A percentile compares a stretch with the other conserved stretches of the same genome.
Evolutionary conservation across 2,797 vertebrate species (phyloP).

Genomic region (Margarornis squamiger): DNA sequence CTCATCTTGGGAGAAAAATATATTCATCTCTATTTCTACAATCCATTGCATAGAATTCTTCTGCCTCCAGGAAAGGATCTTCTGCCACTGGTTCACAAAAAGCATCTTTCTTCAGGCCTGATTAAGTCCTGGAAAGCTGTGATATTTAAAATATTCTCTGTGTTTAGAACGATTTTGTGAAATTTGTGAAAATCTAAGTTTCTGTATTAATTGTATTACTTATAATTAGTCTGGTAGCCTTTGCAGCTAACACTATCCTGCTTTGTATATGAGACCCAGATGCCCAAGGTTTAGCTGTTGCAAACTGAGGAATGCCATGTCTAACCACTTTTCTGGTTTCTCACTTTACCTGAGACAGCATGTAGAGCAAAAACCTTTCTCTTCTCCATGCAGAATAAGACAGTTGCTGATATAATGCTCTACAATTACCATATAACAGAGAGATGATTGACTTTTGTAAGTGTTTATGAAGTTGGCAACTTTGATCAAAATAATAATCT

Average conservation of each 20-base stretch:
- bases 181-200: background rate
- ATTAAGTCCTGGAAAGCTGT: background rate
- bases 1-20: fast-evolving
- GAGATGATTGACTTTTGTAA: background rate
- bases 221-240: background rate
- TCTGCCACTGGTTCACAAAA: background rate
- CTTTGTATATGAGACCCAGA: background rate
- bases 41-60: background rate
- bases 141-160: background rate
- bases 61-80: background rate
- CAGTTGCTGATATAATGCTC: background rate
- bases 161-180: background rate
- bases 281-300: background rate
- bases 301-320: background rate
- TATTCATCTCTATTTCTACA: background rate
- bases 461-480: background rate
- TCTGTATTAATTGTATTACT: background rate
- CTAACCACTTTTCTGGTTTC: background rate
- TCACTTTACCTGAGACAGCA: background rate
- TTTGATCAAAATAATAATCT: background rate
- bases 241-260: background rate
- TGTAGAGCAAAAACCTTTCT: background rate
- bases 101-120: background rate
- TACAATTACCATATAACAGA: background rate
- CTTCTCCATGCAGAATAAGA: background rate